Percentiles rank a stretch among this genome's conserved stretches.
These are phyloP conservation scores for Poecilia wingei DNA, from an alignment of 2,797 vertebrate species.

Conservation along the genomic window DNA sequence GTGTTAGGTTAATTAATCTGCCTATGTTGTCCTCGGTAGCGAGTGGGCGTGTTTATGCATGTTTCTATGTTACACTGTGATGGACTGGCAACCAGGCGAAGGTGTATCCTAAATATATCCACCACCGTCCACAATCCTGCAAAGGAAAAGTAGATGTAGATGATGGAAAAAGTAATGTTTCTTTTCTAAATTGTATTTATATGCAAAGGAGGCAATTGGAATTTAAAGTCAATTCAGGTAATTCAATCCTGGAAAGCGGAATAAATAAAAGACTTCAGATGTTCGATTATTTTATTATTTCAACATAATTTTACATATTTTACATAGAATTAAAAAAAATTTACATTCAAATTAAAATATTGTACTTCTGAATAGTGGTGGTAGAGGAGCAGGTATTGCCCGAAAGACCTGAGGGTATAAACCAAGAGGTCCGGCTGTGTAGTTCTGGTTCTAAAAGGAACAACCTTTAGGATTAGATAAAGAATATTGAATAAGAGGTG, in stretches of 20 bases:
- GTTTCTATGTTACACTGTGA: not conserved
- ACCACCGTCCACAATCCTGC: not conserved
- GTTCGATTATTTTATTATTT: not conserved
- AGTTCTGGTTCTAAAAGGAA: constrained; percentile 2
- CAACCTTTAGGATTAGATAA: not conserved
- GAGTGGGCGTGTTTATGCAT: not conserved
- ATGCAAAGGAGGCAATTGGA: not conserved
- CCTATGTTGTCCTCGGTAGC: not conserved
- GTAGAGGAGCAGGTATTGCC: not conserved
- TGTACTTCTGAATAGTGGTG: not conserved
- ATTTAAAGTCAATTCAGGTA: not conserved
- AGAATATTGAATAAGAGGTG: not conserved
- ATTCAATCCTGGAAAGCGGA: not conserved
- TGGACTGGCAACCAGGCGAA: not conserved
- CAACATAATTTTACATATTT: not conserved
- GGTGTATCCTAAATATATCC: not conserved
- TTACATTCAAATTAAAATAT: not conserved
- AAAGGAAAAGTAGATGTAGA: constrained; percentile 1
- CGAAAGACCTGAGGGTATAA: not conserved
- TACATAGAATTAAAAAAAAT: not conserved
- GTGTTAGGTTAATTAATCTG: not conserved
- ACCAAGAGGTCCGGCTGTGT: not conserved
- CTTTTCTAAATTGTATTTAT: not conserved
- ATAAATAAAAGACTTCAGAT: not conserved
- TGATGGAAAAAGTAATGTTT: not conserved